Conservation (phyloP, 2,113 vertebrate species). For the Nibea albiflora region DNA sequence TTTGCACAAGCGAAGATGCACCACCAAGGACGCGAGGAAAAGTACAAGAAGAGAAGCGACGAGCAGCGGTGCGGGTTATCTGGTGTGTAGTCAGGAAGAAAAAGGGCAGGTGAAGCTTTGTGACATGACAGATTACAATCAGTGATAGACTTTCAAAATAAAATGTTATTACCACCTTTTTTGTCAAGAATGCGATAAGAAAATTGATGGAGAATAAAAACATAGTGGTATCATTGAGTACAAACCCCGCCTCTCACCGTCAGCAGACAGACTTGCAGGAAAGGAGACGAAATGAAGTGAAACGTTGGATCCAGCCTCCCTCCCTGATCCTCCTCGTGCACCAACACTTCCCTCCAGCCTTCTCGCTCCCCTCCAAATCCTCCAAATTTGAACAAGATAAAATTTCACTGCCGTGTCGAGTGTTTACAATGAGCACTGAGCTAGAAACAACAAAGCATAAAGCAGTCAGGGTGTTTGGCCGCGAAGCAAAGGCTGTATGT, state of each 20-base stretch:
- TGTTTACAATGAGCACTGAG: slow-evolving; percentile 33
- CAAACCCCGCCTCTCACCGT: too few relatives aligned
- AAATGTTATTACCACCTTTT: background rate
- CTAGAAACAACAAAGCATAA: slow-evolving; percentile 50
- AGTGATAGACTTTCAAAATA: background rate
- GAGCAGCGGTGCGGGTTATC: too few relatives aligned
- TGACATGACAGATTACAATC: background rate
- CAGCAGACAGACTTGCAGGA: background rate
- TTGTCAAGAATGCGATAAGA: background rate
- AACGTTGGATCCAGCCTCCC: background rate
- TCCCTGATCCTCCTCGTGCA: background rate
- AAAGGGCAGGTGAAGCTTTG: background rate
- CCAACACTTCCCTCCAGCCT: background rate
- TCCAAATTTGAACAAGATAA: slow-evolving; percentile 22
- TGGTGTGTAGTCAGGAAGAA: background rate
- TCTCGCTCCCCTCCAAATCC: background rate
- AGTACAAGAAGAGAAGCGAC: background rate
- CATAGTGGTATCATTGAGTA: too few relatives aligned
- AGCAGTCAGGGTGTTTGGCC: slow-evolving; percentile 48
- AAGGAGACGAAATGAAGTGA: background rate
- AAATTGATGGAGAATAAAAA: background rate
- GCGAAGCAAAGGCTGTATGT: slow-evolving; percentile 28
- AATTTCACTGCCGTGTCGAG: slow-evolving; percentile 32
- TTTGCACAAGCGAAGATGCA: slow-evolving; percentile 9
- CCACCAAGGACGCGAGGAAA: slow-evolving; percentile 4